Evolutionary conservation across 2,113 vertebrate species (phyloP).

Genomic region (Sebastes fasciatus): DNA sequence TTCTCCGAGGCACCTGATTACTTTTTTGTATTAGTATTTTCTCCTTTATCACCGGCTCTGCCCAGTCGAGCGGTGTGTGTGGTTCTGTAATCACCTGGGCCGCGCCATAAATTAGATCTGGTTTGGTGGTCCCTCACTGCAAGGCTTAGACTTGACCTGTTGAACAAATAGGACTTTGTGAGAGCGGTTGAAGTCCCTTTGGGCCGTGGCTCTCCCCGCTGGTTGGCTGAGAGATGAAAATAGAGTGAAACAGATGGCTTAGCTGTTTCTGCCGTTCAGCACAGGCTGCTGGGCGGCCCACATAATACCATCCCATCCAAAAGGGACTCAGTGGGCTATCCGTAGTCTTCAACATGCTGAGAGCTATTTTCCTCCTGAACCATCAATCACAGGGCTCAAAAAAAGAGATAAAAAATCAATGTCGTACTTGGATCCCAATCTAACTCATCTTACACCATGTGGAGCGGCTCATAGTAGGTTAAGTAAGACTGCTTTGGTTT

Average conservation of each 20-base stretch:
- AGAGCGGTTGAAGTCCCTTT: slow-evolving; percentile 49
- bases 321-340: slow-evolving; percentile 61
- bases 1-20: slow-evolving; percentile 50
- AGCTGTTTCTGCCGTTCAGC: slow-evolving; percentile 65
- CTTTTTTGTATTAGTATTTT: slow-evolving; percentile 49
- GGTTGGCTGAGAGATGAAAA: slow-evolving; percentile 71
- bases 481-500: slow-evolving; percentile 44
- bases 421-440: slow-evolving; percentile 25
- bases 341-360: slow-evolving; percentile 62
- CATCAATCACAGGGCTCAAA: slow-evolving; percentile 52
- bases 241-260: slow-evolving; percentile 78
- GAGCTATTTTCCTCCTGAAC: slow-evolving; percentile 47
- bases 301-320: slow-evolving; percentile 61
- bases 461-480: slow-evolving; percentile 27
- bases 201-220: slow-evolving; percentile 47
- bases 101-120: slow-evolving; percentile 44
- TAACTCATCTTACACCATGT: slow-evolving; percentile 24
- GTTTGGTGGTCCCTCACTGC: slow-evolving; percentile 33
- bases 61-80: slow-evolving; percentile 27
- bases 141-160: slow-evolving; percentile 65
- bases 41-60: slow-evolving; percentile 44
- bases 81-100: slow-evolving; percentile 44
- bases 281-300: slow-evolving; percentile 66
- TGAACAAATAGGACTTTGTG: slow-evolving; percentile 54
- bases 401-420: slow-evolving; percentile 21